Percentiles rank a stretch among this genome's conserved stretches.
Evolutionary conservation across 2,797 vertebrate species (phyloP).

Genomic region (Clarias pachynema): DNA sequence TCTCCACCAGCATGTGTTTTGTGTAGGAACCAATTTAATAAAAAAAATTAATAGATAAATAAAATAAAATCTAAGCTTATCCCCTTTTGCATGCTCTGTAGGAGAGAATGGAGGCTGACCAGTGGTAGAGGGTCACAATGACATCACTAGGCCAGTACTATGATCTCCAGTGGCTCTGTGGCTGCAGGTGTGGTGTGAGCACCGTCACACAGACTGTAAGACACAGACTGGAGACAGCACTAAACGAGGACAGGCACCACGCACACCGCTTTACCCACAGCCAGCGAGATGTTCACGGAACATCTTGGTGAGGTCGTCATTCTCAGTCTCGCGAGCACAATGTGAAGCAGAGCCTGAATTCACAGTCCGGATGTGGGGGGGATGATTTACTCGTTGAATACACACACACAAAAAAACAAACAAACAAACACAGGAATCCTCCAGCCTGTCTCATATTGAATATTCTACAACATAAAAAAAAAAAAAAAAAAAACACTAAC

Average conservation of each 20-base stretch:
- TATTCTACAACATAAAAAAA: background rate
- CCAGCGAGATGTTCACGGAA: background rate
- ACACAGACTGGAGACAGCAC: slow-evolving; percentile 79
- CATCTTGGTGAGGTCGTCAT: slow-evolving; percentile 93
- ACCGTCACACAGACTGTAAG: slow-evolving; percentile 77
- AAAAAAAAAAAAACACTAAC: background rate
- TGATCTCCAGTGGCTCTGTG: slow-evolving; percentile 88
- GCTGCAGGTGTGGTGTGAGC: slow-evolving; percentile 84
- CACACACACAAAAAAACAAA: background rate
- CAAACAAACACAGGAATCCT: too few species aligned
- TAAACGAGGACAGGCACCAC: slow-evolving; percentile 82
- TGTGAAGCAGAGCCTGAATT: slow-evolving; percentile 98
- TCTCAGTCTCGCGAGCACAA: slow-evolving; percentile 98
- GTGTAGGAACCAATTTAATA: background rate
- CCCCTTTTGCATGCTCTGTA: slow-evolving; percentile 56
- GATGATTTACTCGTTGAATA: slow-evolving; percentile 92
- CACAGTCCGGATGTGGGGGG: slow-evolving; percentile 94
- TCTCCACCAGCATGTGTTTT: background rate
- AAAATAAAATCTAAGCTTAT: background rate
- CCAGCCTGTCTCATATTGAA: background rate
- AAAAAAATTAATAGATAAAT: background rate
- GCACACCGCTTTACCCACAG: slow-evolving; percentile 79
- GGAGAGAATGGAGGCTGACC: slow-evolving; percentile 83
- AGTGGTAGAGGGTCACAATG: slow-evolving; percentile 74
- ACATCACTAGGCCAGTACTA: slow-evolving; percentile 95